Conservation (phyloP, 1,140 invertebrate species). For the Ostrea denselamellosa region DNA sequence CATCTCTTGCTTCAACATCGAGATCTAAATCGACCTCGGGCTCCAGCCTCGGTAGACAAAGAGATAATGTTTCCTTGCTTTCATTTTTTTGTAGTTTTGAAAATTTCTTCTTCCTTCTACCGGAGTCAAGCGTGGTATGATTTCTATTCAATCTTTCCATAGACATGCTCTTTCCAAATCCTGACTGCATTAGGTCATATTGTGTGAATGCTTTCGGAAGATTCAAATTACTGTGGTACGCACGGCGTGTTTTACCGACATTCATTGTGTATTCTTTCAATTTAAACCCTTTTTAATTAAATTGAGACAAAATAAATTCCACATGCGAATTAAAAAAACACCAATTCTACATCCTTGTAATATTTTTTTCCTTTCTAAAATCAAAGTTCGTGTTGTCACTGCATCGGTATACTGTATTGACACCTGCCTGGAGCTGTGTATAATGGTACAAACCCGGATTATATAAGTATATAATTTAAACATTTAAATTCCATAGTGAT, state of each 20-base stretch:
- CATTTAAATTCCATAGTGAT: slow-evolving; percentile 42
- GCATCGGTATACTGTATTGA: neutral
- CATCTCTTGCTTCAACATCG: slow-evolving; percentile 48
- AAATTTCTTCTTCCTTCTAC: slow-evolving; percentile 23
- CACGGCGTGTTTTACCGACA: slow-evolving; percentile 4
- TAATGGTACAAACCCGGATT: slow-evolving; percentile 4
- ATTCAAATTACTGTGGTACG: slow-evolving; percentile 55
- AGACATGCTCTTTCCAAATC: slow-evolving; percentile 48
- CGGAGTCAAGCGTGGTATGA: slow-evolving; percentile 25
- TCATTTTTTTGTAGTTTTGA: neutral
- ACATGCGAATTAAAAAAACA: neutral
- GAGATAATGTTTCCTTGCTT: slow-evolving; percentile 40
- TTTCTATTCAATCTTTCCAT: slow-evolving; percentile 49
- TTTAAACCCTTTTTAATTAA: slow-evolving; percentile 7
- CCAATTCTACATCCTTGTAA: neutral
- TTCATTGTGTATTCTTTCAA: neutral
- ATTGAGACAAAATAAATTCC: neutral
- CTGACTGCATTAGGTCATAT: slow-evolving; percentile 51
- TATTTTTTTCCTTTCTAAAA: neutral
- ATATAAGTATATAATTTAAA: slow-evolving; percentile 30
- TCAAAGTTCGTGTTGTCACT: neutral
- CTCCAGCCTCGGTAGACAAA: slow-evolving; percentile 52
- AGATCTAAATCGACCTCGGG: slow-evolving; percentile 51
- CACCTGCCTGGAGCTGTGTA: neutral
- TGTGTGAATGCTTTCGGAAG: slow-evolving; percentile 52